Conservation (phyloP, 2,888 invertebrate genomes). For the Timandra comae region DNA sequence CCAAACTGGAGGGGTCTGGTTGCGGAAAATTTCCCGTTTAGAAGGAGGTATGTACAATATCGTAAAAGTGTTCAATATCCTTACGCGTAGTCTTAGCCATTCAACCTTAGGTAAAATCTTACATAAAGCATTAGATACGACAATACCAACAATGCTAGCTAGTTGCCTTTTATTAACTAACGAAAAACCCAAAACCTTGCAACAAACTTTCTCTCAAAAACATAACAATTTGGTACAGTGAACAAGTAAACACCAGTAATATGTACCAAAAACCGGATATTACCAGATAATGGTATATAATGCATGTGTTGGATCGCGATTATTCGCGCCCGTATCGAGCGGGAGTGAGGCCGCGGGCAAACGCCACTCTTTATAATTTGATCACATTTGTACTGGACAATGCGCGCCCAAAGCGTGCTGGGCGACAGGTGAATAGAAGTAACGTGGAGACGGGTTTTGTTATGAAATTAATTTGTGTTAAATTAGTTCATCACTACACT, state of each 20-base stretch:
- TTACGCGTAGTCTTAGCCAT: too few species aligned
- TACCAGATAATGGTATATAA: slow-evolving; percentile 33
- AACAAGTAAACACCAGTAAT: slow-evolving; percentile 17
- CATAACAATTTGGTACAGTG: slow-evolving; percentile 11
- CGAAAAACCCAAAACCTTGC: too few species aligned
- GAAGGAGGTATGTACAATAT: too few species aligned
- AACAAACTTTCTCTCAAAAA: slow-evolving; percentile 1
- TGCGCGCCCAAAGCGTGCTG: slow-evolving; percentile 60
- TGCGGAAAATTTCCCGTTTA: too few species aligned
- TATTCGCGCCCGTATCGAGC: slow-evolving; percentile 50
- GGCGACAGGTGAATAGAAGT: slow-evolving; percentile 50
- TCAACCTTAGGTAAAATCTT: too few species aligned
- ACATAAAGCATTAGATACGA: too few species aligned
- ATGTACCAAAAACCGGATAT: slow-evolving; percentile 15
- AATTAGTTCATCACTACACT: too few species aligned
- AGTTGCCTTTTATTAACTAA: too few species aligned
- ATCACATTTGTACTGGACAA: slow-evolving; percentile 76
- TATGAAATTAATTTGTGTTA: too few species aligned
- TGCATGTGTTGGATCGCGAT: slow-evolving; percentile 45
- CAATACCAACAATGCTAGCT: too few species aligned
- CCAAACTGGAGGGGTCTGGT: too few species aligned
- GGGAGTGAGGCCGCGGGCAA: slow-evolving; percentile 45
- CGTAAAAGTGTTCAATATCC: too few species aligned
- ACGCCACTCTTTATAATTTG: slow-evolving; percentile 74
- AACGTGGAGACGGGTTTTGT: slow-evolving; percentile 37